Evolutionary conservation across 2,113 vertebrate genomes (phyloP).

Genomic region (Ceuthmochares aereus): DNA sequence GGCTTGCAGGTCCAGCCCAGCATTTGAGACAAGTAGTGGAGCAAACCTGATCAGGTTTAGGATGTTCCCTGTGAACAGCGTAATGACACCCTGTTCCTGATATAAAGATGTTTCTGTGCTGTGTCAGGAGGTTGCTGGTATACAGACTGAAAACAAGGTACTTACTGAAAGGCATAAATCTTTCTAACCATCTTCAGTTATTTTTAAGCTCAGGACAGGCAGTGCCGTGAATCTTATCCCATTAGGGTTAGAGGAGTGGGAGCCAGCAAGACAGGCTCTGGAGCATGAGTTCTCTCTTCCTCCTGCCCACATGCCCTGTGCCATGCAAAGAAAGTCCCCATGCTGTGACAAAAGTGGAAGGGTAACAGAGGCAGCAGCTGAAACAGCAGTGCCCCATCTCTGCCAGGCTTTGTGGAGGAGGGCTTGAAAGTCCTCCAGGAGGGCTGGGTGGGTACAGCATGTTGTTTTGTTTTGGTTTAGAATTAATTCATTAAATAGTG

Average conservation of each 20-base stretch:
- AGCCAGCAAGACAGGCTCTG: not conserved
- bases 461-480: not conserved
- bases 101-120: not conserved
- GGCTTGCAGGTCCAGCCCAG: not conserved
- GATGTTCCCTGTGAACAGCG: not conserved
- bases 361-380: not conserved
- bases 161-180: slow-evolving; percentile 5
- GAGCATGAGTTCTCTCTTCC: not conserved
- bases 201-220: slow-evolving; percentile 12
- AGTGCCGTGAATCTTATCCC: not conserved
- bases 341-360: not conserved
- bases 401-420: not conserved
- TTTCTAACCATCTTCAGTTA: slow-evolving; percentile 22
- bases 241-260: not conserved
- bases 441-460: not conserved
- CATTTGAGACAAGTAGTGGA: not conserved
- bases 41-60: not conserved
- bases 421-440: not conserved
- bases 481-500: not conserved
- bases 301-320: not conserved
- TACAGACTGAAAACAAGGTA: not conserved
- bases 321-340: not conserved
- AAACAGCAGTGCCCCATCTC: not conserved
- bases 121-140: not conserved
- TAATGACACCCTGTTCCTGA: not conserved